Base-by-base conservation (phyloP, 2,888 invertebrate species). In the Copidosoma aretas region DNA sequence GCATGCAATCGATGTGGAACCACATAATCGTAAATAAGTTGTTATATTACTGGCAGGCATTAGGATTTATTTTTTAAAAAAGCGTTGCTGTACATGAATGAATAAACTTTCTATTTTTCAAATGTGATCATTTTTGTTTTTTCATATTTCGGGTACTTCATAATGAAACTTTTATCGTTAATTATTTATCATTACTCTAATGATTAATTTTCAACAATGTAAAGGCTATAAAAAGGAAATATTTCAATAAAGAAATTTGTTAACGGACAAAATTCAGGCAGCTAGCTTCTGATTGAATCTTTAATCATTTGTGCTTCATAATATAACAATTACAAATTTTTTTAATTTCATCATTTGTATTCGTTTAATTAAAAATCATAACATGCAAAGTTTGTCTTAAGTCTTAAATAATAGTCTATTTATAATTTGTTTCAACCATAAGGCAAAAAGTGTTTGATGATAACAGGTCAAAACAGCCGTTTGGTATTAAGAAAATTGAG, bases 1-100 rank as follows among this genome's bases (percentile, higher is more conserved):
- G 68, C 65, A 68, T 63, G 68, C 65, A 61, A 65, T 71, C 65
- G 56, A 71, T 65, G 71, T 65, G 71, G 71, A 71, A 71, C 68
- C 63, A 64, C 41, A 51, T 67, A 68, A 68, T 60, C 60, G 62
- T 66, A 60, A 68, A 68, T 70, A 67, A 67, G 53, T 41, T 54
- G 64, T 60, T 17, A 54, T 24, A 25, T 54, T 24, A 46, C 14
- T 46, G 43, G 17, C 32, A 32, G 32, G 3, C 32, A 32, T 32
- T 32, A 32, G 8, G 8, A 32, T 5, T 32, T 32, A 46, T 46
- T 15, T 46, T 46, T 46, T 17, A 8, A 17, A n/a, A n/a, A n/a
- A n/a, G n/a, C 12, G 15, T 8, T 14, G 43, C 43, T 46, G 1
- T 12, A 46, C 12, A 46, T 46, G 15, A 61, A 62, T 59, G 46